A percentile compares a stretch with the other conserved stretches of the same genome.
Evolutionary conservation across 1,140 invertebrate genomes (phyloP).

Genomic region (Hetaerina americana): DNA sequence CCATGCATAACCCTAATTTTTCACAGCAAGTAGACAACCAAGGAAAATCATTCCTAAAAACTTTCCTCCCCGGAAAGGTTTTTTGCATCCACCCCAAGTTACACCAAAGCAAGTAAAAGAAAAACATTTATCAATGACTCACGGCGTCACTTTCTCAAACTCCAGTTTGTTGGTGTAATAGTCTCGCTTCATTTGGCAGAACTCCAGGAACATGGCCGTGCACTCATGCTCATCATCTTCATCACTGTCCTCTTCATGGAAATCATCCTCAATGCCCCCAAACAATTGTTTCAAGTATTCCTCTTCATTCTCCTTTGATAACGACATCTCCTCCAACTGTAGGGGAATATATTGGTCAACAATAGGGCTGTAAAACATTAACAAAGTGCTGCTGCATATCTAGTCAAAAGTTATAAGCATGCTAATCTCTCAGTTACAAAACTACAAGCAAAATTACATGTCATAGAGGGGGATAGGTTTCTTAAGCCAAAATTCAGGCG

Average conservation of each 20-base stretch:
- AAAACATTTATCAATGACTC: conserved; percentile 32
- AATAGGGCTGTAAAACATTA: too few species aligned
- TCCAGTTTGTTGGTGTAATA: conserved; percentile 89
- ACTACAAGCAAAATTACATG: too few species aligned
- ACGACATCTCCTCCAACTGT: not conserved
- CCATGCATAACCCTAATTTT: too few species aligned
- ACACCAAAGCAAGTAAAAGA: conserved; percentile 7
- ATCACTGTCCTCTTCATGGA: conserved; percentile 9
- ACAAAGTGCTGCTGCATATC: too few species aligned
- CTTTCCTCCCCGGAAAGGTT: conserved; percentile 5
- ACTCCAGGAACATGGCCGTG: conserved; percentile 45
- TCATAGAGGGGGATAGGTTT: too few species aligned
- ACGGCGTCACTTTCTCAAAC: conserved; percentile 47
- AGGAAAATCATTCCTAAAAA: conserved; percentile 3
- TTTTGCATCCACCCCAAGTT: conserved; percentile 3
- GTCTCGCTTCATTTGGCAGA: conserved; percentile 71
- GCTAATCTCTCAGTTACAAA: too few species aligned
- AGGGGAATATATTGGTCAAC: not conserved
- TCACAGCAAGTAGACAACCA: not conserved
- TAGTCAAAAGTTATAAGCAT: too few species aligned
- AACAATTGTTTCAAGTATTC: not conserved
- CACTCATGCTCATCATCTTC: conserved; percentile 15
- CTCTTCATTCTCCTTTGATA: not conserved
- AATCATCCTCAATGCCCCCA: not conserved
- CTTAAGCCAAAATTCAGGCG: too few species aligned